Conservation (phyloP, 2,113 vertebrate species). For the Elanoides forficatus region DNA sequence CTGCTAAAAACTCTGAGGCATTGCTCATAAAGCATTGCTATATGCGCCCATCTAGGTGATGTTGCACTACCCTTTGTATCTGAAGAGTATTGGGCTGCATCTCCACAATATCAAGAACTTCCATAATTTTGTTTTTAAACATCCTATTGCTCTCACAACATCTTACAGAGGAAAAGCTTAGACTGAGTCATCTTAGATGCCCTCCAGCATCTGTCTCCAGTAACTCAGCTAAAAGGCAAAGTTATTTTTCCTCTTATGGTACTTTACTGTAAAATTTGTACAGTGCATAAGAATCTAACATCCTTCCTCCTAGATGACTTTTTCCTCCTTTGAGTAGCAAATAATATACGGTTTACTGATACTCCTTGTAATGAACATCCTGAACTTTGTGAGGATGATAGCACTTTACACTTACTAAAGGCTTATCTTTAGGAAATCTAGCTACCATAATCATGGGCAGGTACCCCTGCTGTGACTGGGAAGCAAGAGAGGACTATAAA, state of each 20-base stretch:
- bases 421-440: neutral
- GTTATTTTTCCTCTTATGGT: neutral
- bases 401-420: neutral
- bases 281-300: neutral
- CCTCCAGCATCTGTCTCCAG: neutral
- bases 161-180: neutral
- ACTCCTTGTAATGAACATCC: neutral
- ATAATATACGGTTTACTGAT: neutral
- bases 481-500: neutral
- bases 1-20: neutral
- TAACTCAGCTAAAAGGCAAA: neutral
- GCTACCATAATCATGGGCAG: neutral
- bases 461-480: neutral
- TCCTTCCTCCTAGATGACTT: neutral
- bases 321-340: neutral
- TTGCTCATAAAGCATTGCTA: neutral
- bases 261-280: neutral
- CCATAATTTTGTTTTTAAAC: neutral
- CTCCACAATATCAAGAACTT: neutral
- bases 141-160: neutral
- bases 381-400: neutral
- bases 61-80: neutral
- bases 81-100: neutral
- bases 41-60: neutral
- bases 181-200: neutral